Evolutionary conservation across 2,888 invertebrate genomes (phyloP).

Genomic region (Eupithecia subumbrata): DNA sequence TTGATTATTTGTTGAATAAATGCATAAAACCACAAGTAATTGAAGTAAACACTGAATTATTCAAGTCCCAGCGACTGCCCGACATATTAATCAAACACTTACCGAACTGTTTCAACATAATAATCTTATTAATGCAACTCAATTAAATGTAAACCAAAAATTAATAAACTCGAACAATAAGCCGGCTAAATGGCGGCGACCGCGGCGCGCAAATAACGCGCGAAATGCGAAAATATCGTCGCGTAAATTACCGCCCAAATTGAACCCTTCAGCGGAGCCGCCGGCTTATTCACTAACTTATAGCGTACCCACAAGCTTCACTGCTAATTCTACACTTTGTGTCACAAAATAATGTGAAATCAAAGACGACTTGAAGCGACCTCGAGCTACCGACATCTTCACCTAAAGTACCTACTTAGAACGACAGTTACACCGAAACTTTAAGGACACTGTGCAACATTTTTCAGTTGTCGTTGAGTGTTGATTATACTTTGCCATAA

Average conservation of each 20-base stretch:
- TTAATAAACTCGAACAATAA: conserved; percentile 28
- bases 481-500: not conserved
- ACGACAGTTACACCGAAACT: too few relatives aligned
- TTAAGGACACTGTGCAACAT: too few relatives aligned
- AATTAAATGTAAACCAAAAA: conserved; percentile 26
- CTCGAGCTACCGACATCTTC: not conserved
- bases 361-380: not conserved
- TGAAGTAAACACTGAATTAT: not conserved
- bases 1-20: not conserved
- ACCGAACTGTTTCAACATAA: not conserved
- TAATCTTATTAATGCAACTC: conserved; percentile 10
- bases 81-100: not conserved
- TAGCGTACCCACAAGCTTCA: not conserved
- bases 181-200: conserved; percentile 19
- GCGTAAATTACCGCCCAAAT: conserved; percentile 29
- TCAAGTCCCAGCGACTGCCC: not conserved
- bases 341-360: not conserved
- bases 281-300: not conserved
- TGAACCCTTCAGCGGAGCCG: conserved; percentile 26
- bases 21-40: not conserved
- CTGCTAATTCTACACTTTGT: not conserved
- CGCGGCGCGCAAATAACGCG: conserved; percentile 26
- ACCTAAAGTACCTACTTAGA: not conserved
- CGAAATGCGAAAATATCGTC: conserved; percentile 30
- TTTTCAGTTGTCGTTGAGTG: too few relatives aligned